Percentiles rank a stretch among this genome's conserved stretches.
Evolutionary conservation across 2,888 invertebrate species (phyloP).

Genomic region (Incurvaria masculella): DNA sequence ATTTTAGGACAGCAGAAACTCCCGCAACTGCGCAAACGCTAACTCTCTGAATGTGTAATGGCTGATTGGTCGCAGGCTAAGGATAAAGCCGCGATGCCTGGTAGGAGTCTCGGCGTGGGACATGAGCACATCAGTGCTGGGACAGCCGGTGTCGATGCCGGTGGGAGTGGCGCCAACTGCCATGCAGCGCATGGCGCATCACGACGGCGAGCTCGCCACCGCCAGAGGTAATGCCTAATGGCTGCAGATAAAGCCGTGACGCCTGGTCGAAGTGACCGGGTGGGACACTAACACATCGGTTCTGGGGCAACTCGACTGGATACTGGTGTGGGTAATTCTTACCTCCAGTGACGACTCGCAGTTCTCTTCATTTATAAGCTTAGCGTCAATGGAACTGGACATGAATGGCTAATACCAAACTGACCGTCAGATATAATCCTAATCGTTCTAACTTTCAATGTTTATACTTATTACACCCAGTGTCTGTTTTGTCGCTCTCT

Average conservation of each 20-base stretch:
- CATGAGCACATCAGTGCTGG: conserved; percentile 61
- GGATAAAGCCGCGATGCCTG: conserved; percentile 75
- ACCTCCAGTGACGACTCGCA: too few species aligned
- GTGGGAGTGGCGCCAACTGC: conserved; percentile 85
- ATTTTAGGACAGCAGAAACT: too few species aligned
- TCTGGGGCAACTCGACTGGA: conserved; percentile 57
- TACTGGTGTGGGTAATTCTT: conserved; percentile 73
- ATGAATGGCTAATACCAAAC: too few species aligned
- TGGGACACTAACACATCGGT: conserved; percentile 54
- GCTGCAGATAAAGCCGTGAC: background rate
- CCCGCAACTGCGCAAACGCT: too few species aligned
- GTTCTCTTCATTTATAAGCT: too few species aligned
- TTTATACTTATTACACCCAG: too few species aligned
- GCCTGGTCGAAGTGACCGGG: too few species aligned
- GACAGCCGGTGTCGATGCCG: conserved; percentile 65
- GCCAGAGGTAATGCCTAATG: conserved; percentile 63
- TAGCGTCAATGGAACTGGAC: too few species aligned
- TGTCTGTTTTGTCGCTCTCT: too few species aligned
- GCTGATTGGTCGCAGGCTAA: conserved; percentile 65
- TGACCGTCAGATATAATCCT: too few species aligned
- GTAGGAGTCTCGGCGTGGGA: conserved; percentile 67
- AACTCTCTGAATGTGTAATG: too few species aligned
- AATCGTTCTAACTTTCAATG: too few species aligned
- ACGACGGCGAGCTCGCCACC: conserved; percentile 83
- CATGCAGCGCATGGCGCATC: conserved; percentile 89